Evolutionary conservation across 2,888 invertebrate genomes (phyloP).

Genomic region (Antitype chi): DNA sequence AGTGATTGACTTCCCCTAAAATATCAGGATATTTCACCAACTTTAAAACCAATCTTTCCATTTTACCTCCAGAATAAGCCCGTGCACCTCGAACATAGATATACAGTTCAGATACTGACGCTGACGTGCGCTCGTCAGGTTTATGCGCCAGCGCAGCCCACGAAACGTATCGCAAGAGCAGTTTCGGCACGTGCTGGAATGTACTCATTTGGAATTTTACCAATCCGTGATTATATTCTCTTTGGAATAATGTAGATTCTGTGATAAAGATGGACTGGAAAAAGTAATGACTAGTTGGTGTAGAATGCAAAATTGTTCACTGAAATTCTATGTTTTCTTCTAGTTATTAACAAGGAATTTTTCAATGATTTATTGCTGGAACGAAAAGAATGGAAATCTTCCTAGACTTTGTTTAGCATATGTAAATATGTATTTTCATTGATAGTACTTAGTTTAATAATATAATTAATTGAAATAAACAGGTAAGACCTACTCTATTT

Average conservation of each 20-base stretch:
- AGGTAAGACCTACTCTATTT: background rate
- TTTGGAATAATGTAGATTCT: constrained; percentile 15
- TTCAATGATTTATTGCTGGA: background rate
- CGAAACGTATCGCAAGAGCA: constrained; percentile 42
- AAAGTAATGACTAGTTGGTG: background rate
- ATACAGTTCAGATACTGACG: constrained; percentile 61
- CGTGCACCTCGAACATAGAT: constrained; percentile 54
- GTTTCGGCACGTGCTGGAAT: constrained; percentile 63
- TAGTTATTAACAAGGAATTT: background rate
- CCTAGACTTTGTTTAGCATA: background rate
- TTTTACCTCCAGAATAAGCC: constrained; percentile 49
- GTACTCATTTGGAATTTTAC: constrained; percentile 48
- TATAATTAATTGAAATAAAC: background rate
- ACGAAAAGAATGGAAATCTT: background rate
- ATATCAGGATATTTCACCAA: background rate
- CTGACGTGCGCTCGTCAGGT: constrained; percentile 64
- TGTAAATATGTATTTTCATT: background rate
- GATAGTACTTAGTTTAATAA: background rate
- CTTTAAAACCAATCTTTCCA: background rate
- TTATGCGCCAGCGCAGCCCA: constrained; percentile 59
- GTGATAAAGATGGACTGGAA: background rate
- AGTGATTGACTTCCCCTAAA: background rate
- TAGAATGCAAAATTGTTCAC: background rate
- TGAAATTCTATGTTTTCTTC: background rate
- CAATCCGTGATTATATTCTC: constrained; percentile 13